Conservation (phyloP, 1,140 invertebrate genomes). For the Nasonia vitripennis region DNA sequence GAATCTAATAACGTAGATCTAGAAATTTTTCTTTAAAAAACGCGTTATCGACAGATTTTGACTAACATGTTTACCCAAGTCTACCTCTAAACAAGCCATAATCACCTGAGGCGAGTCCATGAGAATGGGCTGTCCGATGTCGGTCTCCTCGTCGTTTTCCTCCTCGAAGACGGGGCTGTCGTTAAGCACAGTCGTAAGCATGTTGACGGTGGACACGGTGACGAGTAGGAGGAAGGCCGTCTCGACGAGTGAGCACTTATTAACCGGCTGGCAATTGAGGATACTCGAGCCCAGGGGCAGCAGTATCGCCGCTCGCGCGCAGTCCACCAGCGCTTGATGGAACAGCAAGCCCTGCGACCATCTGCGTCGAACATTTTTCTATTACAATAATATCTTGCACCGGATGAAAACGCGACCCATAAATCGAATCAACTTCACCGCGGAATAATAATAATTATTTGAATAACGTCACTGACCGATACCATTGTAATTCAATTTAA, state of each 20-base stretch:
- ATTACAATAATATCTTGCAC: not conserved
- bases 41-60: too few relatives aligned
- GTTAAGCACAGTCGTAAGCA: constrained; percentile 92
- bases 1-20: too few relatives aligned
- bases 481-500: not conserved
- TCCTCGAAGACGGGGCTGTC: constrained; percentile 92
- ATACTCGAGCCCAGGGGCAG: constrained; percentile 89
- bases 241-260: constrained; percentile 92
- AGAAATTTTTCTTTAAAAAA: too few relatives aligned
- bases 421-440: too few relatives aligned
- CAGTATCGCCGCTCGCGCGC: constrained; percentile 86
- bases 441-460: not conserved
- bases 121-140: constrained; percentile 81
- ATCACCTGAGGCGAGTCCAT: constrained; percentile 84
- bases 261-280: constrained; percentile 87
- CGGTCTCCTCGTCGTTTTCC: constrained; percentile 83
- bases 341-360: constrained; percentile 92
- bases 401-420: too few relatives aligned
- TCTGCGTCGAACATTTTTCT: constrained; percentile 73
- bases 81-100: not conserved
- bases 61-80: too few relatives aligned
- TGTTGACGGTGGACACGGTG: constrained; percentile 92
- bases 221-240: constrained; percentile 92
- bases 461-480: not conserved
- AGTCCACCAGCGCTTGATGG: constrained; percentile 91